phyloP scores from a whole-genome alignment of 2,888 invertebrate species.

The Tetanocera ferruginea region DNA sequence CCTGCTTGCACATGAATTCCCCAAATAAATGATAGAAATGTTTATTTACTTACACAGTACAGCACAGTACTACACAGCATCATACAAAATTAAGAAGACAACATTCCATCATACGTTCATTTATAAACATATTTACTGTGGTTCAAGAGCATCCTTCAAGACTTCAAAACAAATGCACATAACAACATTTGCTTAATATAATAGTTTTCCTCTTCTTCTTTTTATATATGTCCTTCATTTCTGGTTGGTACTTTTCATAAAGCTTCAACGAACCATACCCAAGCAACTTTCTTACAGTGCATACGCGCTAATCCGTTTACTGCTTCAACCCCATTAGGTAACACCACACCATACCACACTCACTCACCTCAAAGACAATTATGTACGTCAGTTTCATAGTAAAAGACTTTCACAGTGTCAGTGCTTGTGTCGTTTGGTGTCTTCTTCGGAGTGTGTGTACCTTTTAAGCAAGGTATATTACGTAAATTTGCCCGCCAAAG shows the following conservation, averaged over 20 bases:
- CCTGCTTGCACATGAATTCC: background rate
- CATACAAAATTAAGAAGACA: background rate
- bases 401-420: background rate
- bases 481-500: conserved; percentile 11
- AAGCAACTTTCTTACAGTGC: background rate
- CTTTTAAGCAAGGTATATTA: background rate
- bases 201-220: background rate
- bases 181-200: background rate
- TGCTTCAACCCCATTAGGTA: conserved; percentile 25
- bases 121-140: background rate
- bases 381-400: background rate
- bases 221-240: background rate
- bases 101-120: background rate
- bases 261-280: background rate
- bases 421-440: conserved; percentile 1
- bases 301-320: conserved; percentile 15
- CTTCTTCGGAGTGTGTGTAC: background rate
- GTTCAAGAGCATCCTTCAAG: conserved; percentile 8
- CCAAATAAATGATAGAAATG: background rate
- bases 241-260: background rate
- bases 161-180: background rate
- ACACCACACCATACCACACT: background rate
- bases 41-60: no score
- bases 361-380: conserved; percentile 10
- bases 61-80: no score